Evolutionary conservation across 2,113 vertebrate genomes (phyloP), one percentile per base, ranked within the genome.

Genomic region (Platysteira castanea): DNA sequence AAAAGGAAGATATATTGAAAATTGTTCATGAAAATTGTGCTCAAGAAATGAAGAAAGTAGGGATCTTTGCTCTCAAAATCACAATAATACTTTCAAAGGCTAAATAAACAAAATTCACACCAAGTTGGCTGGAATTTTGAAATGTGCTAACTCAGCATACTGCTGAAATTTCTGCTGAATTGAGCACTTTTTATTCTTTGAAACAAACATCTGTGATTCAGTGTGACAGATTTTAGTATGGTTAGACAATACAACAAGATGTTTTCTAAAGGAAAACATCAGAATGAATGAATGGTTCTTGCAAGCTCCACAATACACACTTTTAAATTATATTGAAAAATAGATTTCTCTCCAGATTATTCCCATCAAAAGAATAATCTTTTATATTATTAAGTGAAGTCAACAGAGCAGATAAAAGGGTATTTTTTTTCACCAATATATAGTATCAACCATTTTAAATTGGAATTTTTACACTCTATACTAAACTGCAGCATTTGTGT

Each of bases 201-300:
- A 93, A 95, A 95, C 49, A 96, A 93, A 94, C 85, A 89, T 92
- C 96, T 95, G 95, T 92, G 88, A 75, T 81, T 92, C 90, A 92
- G 18, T 80, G 90, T 78, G 83, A 84, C 78, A 71, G 92, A 93
- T 94, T 96, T 95, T 63, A 78, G 81, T 75, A 56, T 15, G 87
- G 90, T 75, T 54, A 86, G 35, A 81, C 68, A 96, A 90, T 56
- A 75, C 24, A 96, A 61, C 41, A 80, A 86, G 71, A 90, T 92
- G 59, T 44, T 35, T 85, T 70, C 67, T 76, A 79, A 42, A 70
- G 47, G 37, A 73, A 87, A 94, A 44, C 56, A 56, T 77, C 52
- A 53, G 11, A 35, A 60, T 75, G 60, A 92, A 83, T 88, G 59
- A 91, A 84, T 78, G 47, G 17, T 26, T 87, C 75, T 92, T 84